phyloP scores from a whole-genome alignment of 1,140 invertebrate species.

The Zaprionus gabonicus region DNA sequence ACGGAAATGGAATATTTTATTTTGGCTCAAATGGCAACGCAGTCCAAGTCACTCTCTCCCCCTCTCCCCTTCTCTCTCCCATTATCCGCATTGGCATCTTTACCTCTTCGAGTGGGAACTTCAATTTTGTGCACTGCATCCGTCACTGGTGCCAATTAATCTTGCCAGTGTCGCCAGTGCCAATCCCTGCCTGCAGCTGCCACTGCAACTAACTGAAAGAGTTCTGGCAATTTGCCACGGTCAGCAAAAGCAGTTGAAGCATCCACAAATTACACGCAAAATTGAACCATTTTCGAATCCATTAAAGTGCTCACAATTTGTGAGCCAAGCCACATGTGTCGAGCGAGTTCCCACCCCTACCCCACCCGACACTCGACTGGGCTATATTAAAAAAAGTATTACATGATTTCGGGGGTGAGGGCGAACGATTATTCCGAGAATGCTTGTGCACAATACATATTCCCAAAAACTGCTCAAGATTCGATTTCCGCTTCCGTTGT shows the following conservation, averaged over 20 bases:
- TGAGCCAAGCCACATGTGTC: constrained; percentile 13
- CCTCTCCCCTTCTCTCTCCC: neutral
- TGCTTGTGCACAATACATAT: constrained; percentile 47
- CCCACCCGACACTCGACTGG: neutral
- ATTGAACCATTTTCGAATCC: constrained; percentile 62
- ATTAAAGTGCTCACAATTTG: constrained; percentile 75
- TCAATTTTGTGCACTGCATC: constrained; percentile 38
- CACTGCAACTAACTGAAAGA: constrained; percentile 12
- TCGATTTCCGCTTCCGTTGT: constrained; percentile 81
- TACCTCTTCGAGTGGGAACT: neutral
- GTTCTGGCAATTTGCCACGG: constrained; percentile 54
- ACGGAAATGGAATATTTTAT: constrained; percentile 78
- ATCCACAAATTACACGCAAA: constrained; percentile 69
- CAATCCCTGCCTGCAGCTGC: neutral
- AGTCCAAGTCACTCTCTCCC: neutral
- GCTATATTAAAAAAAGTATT: constrained; percentile 48
- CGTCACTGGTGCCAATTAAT: constrained; percentile 66
- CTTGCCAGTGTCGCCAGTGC: constrained; percentile 45
- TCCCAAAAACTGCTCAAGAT: constrained; percentile 72
- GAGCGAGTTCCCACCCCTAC: neutral
- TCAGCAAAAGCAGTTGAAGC: constrained; percentile 46
- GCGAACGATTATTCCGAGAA: constrained; percentile 26
- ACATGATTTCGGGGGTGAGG: constrained; percentile 39
- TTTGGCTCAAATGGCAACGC: constrained; percentile 31
- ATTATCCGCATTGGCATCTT: neutral